Evolutionary conservation across 2,113 vertebrate species (phyloP), one percentile per base, ranked within the genome.

Genomic region (Muntiacus reevesi): DNA sequence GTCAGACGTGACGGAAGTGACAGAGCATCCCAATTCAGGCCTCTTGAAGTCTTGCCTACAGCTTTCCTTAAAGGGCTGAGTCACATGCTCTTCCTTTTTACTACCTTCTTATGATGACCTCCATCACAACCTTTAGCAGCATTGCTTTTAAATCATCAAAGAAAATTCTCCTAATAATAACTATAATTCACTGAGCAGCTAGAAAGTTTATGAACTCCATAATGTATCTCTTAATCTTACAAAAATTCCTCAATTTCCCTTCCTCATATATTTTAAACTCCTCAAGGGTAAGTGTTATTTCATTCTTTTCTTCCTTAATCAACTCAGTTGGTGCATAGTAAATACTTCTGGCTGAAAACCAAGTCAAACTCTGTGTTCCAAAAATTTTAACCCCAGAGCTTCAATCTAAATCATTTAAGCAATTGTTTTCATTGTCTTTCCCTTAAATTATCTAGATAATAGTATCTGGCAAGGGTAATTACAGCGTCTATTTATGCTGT

Each of bases 371-470:
- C 33, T 64, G 27, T 33, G 27, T 23, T 23, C 4, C 30, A 30
- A 54, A 90, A 13, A n/a, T 47, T 74, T 96, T 86, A 95, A 17
- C 6, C 21, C 14, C 19, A 52, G 17, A 47, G 2, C 23, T 85
- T 95, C 5, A 23, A 78, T 89, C 19, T 85, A 93, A 81, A 74
- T 36, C 76, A 84, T 60, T 57, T 74, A 87, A 88, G 27, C 54
- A 86, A 74, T 60, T 86, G 30, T 83, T 64, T 92, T 82, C 45
- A 4, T 92, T 83, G 9, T 84, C 43, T 96, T 67, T 87, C 33
- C 67, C 82, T 67, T 95, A 86, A 95, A 82, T 95, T 78, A 88
- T 84, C 47, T 90, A 86, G 59, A 87, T 94, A 90, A 94, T 89
- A 89, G 13, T 43, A 89, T 92, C 17, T 64, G 25, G 23, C 78